A percentile compares a stretch with the other conserved stretches of the same genome.
Evolutionary conservation across 2,113 vertebrate species (phyloP).

Genomic region (Leptobrachium ailaonicum): DNA sequence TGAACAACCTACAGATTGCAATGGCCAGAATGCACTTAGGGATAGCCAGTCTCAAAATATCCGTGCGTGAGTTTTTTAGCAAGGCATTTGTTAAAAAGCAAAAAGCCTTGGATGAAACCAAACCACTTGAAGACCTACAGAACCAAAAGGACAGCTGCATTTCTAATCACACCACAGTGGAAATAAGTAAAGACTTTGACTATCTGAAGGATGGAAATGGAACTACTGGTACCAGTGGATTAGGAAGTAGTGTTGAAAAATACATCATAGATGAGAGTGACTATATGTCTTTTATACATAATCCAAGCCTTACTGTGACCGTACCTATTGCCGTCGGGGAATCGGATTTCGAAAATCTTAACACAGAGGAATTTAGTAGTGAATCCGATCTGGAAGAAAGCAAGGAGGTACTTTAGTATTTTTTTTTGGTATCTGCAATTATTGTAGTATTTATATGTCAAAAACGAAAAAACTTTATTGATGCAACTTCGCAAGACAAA

Average conservation of each 20-base stretch:
- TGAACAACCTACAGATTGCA: slow-evolving; percentile 92
- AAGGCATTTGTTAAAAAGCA: slow-evolving; percentile 72
- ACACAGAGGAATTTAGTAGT: slow-evolving; percentile 95
- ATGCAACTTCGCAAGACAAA: too few species aligned
- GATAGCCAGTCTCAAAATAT: slow-evolving; percentile 74
- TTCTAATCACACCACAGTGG: slow-evolving; percentile 81
- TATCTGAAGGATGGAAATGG: slow-evolving; percentile 82
- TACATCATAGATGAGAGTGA: slow-evolving; percentile 79
- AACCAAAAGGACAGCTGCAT: slow-evolving; percentile 82
- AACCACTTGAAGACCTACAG: slow-evolving; percentile 80
- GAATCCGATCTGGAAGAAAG: slow-evolving; percentile 83
- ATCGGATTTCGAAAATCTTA: slow-evolving; percentile 93
- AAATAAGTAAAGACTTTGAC: slow-evolving; percentile 82
- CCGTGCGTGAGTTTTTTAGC: slow-evolving; percentile 70
- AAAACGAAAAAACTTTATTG: too few species aligned
- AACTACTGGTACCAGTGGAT: slow-evolving; percentile 82
- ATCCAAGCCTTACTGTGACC: slow-evolving; percentile 84
- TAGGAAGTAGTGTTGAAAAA: slow-evolving; percentile 84
- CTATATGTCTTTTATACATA: slow-evolving; percentile 91
- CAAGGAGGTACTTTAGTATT: slow-evolving; percentile 74
- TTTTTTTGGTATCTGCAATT: too few species aligned
- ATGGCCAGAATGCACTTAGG: slow-evolving; percentile 84
- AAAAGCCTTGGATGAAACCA: slow-evolving; percentile 75
- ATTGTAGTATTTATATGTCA: too few species aligned
- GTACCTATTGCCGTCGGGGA: slow-evolving; percentile 94